phyloP scores from a whole-genome alignment of 2,113 vertebrate species.

The Oreotrochilus melanogaster region DNA sequence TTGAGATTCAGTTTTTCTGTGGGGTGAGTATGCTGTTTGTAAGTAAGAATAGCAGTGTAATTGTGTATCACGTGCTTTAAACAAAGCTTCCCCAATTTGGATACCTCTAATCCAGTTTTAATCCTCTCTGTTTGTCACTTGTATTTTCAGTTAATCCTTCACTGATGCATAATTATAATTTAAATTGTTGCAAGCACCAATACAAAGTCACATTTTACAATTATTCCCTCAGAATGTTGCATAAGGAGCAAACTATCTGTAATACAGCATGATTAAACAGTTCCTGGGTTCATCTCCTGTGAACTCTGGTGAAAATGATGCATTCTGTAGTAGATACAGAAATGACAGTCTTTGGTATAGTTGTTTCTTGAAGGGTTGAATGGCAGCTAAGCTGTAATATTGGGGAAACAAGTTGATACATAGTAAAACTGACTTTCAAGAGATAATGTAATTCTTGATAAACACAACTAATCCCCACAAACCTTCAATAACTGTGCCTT shows the following conservation, averaged over 20 bases:
- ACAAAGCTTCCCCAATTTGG: not conserved
- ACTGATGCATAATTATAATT: not conserved
- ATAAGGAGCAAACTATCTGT: not conserved
- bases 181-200: slow-evolving; percentile 10
- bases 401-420: not conserved
- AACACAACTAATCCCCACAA: not conserved
- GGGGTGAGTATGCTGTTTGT: not conserved
- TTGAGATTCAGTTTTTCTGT: not conserved
- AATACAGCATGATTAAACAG: not conserved
- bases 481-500: not conserved
- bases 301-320: not conserved
- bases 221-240: not conserved
- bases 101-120: slow-evolving; percentile 34
- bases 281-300: not conserved
- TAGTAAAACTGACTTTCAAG: not conserved
- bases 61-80: not conserved
- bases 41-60: not conserved
- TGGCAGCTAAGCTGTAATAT: not conserved
- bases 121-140: slow-evolving; percentile 32
- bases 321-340: not conserved
- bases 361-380: not conserved
- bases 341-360: not conserved
- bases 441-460: not conserved
- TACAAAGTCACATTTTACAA: slow-evolving; percentile 4
- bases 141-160: slow-evolving; percentile 39